Evolutionary conservation across 2,888 invertebrate genomes (phyloP).

Genomic region (Ferdinandea cuprea): DNA sequence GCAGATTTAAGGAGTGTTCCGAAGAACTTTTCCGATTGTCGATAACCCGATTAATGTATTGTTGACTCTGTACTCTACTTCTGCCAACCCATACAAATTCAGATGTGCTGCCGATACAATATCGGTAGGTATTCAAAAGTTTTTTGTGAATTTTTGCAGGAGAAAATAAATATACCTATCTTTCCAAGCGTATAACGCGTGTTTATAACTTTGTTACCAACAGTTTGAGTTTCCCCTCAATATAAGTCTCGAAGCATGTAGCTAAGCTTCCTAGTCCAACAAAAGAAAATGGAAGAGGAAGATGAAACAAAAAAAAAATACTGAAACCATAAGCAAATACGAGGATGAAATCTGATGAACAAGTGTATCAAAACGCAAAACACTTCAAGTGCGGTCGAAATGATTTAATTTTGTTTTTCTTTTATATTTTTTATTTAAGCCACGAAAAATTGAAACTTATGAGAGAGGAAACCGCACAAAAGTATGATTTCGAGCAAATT

Average conservation of each 20-base stretch:
- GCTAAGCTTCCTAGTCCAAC: neutral
- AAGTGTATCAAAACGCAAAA: conserved; percentile 61
- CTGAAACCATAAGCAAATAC: neutral
- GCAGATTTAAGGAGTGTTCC: conserved; percentile 30
- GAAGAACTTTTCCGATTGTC: conserved; percentile 3
- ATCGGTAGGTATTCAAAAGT: conserved; percentile 8
- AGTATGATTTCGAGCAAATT: conserved; percentile 38
- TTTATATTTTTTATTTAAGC: neutral
- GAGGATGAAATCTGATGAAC: conserved; percentile 49
- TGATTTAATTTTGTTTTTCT: conserved; percentile 14
- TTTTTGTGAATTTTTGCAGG: conserved; percentile 6
- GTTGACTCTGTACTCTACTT: conserved; percentile 4
- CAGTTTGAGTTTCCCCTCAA: conserved; percentile 17
- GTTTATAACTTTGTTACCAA: conserved; percentile 55
- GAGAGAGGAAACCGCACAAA: conserved; percentile 17
- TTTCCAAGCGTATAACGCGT: conserved; percentile 52
- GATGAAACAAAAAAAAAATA: neutral
- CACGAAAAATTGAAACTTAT: conserved; percentile 17
- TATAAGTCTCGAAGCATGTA: conserved; percentile 28
- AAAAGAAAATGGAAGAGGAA: conserved; percentile 6
- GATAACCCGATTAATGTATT: conserved; percentile 11
- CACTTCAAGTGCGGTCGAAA: conserved; percentile 60
- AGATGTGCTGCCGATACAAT: neutral
- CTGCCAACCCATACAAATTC: neutral
- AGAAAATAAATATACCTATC: conserved; percentile 33